Conservation (phyloP, 2,888 invertebrate genomes). For the Tetropium fuscum region DNA sequence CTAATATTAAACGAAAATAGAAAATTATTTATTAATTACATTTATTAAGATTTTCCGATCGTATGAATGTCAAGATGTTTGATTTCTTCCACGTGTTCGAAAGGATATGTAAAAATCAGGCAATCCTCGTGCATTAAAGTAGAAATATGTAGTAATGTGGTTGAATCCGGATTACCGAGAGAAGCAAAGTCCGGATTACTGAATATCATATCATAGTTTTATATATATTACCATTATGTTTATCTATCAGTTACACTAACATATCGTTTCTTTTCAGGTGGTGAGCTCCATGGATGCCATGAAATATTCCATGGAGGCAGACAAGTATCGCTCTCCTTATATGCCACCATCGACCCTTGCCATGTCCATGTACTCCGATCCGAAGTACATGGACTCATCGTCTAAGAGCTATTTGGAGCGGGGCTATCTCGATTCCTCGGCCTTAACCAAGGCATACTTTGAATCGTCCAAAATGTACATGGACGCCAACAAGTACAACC, state of each 20-base stretch:
- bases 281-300: constrained; percentile 82
- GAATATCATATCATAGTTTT: too few species aligned
- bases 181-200: too few species aligned
- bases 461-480: constrained; percentile 79
- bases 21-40: too few species aligned
- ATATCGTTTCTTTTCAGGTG: constrained; percentile 67
- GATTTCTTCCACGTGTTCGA: too few species aligned
- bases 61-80: too few species aligned
- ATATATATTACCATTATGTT: too few species aligned
- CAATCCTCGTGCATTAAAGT: too few species aligned
- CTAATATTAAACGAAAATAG: too few species aligned
- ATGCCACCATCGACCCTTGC: constrained; percentile 73
- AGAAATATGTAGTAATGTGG: too few species aligned
- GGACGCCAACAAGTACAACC: constrained; percentile 69
- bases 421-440: constrained; percentile 77
- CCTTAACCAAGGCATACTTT: constrained; percentile 79
- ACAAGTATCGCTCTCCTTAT: constrained; percentile 80
- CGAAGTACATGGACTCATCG: constrained; percentile 73
- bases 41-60: too few species aligned
- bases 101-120: too few species aligned
- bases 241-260: not conserved
- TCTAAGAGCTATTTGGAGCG: constrained; percentile 72
- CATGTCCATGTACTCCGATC: constrained; percentile 80
- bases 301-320: constrained; percentile 83
- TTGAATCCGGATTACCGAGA: too few species aligned